Conservation (phyloP, 2,113 vertebrate genomes). For the Hippolais icterina region DNA sequence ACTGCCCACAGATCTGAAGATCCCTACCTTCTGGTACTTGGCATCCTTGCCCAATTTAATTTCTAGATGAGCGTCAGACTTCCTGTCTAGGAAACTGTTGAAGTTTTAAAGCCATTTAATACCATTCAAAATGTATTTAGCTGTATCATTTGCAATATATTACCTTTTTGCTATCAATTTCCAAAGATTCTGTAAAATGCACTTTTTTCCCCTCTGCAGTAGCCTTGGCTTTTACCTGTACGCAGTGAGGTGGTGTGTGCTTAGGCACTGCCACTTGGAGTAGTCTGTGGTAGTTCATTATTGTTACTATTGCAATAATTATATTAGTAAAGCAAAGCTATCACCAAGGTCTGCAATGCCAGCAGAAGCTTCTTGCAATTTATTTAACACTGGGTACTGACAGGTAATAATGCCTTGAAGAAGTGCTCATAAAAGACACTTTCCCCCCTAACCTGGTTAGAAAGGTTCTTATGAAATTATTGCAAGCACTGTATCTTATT, state of each 20-base stretch:
- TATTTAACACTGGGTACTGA: neutral
- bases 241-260: neutral
- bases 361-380: neutral
- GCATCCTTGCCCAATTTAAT: neutral
- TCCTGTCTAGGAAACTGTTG: neutral
- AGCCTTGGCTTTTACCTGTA: neutral
- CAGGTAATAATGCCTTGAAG: conserved; percentile 20
- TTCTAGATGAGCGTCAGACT: neutral
- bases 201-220: neutral
- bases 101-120: neutral
- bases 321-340: neutral
- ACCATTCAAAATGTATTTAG: neutral
- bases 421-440: neutral
- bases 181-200: neutral
- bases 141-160: neutral
- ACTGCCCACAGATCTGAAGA: neutral
- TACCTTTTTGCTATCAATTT: neutral
- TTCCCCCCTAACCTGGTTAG: neutral
- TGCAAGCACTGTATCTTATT: neutral
- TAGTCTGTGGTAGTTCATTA: neutral
- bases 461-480: neutral
- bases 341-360: neutral
- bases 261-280: neutral
- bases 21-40: neutral
- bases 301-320: neutral